Conservation (phyloP, 2,797 vertebrate species). For the Pangasius larnaudii region DNA sequence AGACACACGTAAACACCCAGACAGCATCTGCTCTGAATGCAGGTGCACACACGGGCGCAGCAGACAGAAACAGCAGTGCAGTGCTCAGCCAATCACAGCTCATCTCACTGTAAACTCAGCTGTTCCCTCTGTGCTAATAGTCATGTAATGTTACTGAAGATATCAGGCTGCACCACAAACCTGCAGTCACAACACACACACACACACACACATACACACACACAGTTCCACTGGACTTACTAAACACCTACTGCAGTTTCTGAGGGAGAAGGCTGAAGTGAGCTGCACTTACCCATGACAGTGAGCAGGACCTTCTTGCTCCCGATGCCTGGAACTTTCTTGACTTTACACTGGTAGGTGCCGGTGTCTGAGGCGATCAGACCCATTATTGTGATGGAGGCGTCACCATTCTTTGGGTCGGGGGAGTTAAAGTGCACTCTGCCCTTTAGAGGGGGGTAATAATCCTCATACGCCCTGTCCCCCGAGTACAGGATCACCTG, state of each 20-base stretch:
- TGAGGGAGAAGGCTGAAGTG: background rate
- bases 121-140: too few species aligned
- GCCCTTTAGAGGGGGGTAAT: constrained; percentile 76
- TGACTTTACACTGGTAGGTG: constrained; percentile 94
- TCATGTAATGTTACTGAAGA: too few species aligned
- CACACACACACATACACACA: too few species aligned
- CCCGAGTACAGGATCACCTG: constrained; percentile 89
- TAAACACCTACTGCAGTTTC: background rate
- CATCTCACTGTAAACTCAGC: too few species aligned
- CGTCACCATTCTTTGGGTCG: constrained; percentile 87
- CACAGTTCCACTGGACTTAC: background rate
- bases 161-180: too few species aligned
- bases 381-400: constrained; percentile 84
- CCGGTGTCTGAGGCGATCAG: constrained; percentile 85
- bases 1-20: background rate
- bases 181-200: too few species aligned
- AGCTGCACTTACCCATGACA: constrained; percentile 86
- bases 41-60: background rate
- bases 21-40: constrained; percentile 7
- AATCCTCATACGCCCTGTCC: constrained; percentile 83
- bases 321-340: constrained; percentile 88
- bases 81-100: too few species aligned
- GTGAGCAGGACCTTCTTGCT: constrained; percentile 85
- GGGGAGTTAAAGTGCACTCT: constrained; percentile 85
- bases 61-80: too few species aligned